Evolutionary conservation across 2,888 invertebrate genomes (phyloP).

Genomic region (Homarus gammarus): DNA sequence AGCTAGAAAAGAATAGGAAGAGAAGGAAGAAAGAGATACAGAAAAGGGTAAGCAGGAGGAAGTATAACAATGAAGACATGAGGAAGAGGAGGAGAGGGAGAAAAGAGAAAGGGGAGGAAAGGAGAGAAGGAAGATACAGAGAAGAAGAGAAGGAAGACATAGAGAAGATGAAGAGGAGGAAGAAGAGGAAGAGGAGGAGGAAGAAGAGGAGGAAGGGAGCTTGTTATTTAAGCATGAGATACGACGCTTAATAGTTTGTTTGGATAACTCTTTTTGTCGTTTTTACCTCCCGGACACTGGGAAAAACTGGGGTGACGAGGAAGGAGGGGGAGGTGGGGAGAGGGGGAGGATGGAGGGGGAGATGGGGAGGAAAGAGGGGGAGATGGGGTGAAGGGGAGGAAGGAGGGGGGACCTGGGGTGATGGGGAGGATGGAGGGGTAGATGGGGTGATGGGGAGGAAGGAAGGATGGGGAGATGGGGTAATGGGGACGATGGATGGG

Average conservation of each 20-base stretch:
- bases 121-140: not conserved
- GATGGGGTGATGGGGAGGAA: not conserved
- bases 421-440: too few species aligned
- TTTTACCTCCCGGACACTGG: not conserved
- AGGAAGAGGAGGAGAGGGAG: not conserved
- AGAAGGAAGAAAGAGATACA: not conserved
- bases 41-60: too few species aligned
- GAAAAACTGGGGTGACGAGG: not conserved
- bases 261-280: slow-evolving; percentile 40
- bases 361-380: not conserved
- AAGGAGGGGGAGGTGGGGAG: not conserved
- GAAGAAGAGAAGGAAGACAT: not conserved
- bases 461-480: not conserved
- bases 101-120: not conserved
- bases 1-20: not conserved
- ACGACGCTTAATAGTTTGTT: slow-evolving; percentile 46
- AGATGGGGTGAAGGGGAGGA: too few species aligned
- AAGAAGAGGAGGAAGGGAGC: not conserved
- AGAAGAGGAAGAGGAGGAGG: not conserved
- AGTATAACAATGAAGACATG: too few species aligned
- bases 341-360: not conserved
- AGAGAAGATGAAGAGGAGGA: not conserved
- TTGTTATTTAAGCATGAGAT: slow-evolving; percentile 8
- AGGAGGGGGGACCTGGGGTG: too few species aligned
- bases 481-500: too few species aligned